Conservation (phyloP, 2,888 invertebrate species). For the Mechanitis messenoides region DNA sequence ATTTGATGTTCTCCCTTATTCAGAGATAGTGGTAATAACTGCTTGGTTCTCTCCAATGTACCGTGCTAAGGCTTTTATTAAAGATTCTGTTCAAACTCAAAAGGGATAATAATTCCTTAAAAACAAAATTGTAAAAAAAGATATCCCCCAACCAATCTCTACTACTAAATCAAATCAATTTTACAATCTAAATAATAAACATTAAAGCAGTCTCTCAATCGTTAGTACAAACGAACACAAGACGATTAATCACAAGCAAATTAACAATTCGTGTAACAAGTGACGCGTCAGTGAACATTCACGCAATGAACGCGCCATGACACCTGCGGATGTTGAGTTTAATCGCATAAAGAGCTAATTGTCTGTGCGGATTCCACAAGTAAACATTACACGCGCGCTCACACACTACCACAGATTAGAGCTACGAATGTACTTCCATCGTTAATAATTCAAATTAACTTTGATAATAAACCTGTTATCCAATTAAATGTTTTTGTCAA, state of each 20-base stretch:
- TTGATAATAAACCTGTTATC: constrained; percentile 1
- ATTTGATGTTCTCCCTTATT: constrained; percentile 42
- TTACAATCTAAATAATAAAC: neutral
- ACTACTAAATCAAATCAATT: neutral
- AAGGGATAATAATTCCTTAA: neutral
- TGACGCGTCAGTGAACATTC: constrained; percentile 33
- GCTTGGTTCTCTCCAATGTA: constrained; percentile 17
- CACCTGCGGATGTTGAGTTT: constrained; percentile 60
- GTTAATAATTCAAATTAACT: constrained; percentile 13
- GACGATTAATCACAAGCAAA: constrained; percentile 29
- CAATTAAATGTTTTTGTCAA: neutral
- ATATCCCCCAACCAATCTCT: neutral
- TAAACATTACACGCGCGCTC: constrained; percentile 64
- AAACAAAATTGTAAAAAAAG: neutral
- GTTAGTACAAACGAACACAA: constrained; percentile 10
- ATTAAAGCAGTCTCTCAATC: neutral
- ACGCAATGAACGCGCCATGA: constrained; percentile 43
- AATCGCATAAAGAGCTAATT: constrained; percentile 74
- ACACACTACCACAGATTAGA: constrained; percentile 41
- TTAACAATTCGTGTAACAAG: constrained; percentile 28
- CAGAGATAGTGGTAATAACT: constrained; percentile 30
- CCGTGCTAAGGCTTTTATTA: neutral
- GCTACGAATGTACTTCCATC: constrained; percentile 29
- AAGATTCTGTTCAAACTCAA: neutral
- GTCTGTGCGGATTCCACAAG: constrained; percentile 71